Base-by-base conservation (phyloP, 2,113 vertebrate genomes). In the Eonycteris spelaea region DNA sequence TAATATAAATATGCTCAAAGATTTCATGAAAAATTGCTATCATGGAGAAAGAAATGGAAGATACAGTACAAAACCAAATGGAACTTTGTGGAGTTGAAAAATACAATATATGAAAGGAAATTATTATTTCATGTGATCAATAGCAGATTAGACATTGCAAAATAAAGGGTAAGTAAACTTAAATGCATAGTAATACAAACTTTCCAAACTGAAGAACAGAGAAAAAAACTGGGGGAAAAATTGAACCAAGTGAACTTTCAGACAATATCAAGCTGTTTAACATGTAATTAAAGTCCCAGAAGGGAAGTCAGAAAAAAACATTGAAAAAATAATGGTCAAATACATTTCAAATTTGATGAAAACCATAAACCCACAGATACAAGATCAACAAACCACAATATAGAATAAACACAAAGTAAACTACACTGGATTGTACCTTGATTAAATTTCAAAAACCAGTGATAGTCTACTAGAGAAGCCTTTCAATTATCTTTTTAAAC, bases 321-420 rank as follows among this genome's bases (percentile, higher is more conserved):
- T 1, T 74, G 38, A 79, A 59, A 30, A 87, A 91, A 84, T 68
- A 95, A 73, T 40, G 33, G 24, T 30, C 38, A 75, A 67, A 40
- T 82, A 30, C 24, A 70, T 82, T 80, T 57, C 43, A 77, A 82
- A 93, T 83, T 95, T 77, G 53, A 75, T 77, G 26, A 96, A 86
- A 93, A 68, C 30, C 43, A 59, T 65, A 93, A 83, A 53, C 16
- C 19, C 59, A 91, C 19, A 86, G 59, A 75, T 65, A 33, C 22
- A 43, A 61, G 18, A 59, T 77, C 75, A 83, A 65, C 24, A 95
- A 93, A 65, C 67, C 21, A 82, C 3, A 85, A 86, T 30, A 51
- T 7, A 78, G 33, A 86, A 86, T 57, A 90, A 92, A 77, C 30
- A 57, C 43, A 90, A 48, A 90, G 45, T 73, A 48, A 93, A 61